Evolutionary conservation across 2,113 vertebrate species (phyloP), one percentile per base, ranked within the genome.

Genomic region (Nanger granti): DNA sequence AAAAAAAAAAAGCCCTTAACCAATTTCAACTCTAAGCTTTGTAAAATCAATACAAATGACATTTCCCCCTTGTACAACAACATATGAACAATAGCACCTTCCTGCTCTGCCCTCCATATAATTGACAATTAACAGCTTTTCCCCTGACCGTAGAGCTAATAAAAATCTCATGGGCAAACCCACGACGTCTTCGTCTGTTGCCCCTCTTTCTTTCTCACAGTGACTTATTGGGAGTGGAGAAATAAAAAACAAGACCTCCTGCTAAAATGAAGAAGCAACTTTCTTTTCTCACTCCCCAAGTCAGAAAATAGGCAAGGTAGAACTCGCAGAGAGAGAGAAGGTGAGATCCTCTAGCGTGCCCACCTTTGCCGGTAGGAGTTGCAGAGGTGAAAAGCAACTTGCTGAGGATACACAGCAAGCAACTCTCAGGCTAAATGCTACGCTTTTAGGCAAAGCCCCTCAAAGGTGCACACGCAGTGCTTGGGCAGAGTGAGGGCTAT

Each of bases 1-100:
- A 18, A 62, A 49, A 28, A n/a, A n/a, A 54, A 47, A 49, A 52
- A 98, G 95, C 79, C 96, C 95, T 98, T 98, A 98, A 98, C 44
- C 94, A 98, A 98, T 96, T 79, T 82, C 98, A 98, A 97, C 98
- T 97, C 98, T 83, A 59, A 98, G 98, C 97, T 98, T 98, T 95
- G 98, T 98, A 98, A 99, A 98, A 98, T 98, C 98, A 97, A 98
- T 98, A 98, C 89, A 96, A 98, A 97, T 73, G 80, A 98, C 89
- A 80, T 92, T 93, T 80, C 6, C 31, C 84, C 89, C 2, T 31
- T 14, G 9, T 89, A 73, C 59, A 44, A 7, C 0, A 31, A 87
- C 95, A 22, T 4, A 4, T 0, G 31, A 94, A 92, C 96, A 41
- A 90, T 44, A 62, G 83, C 49, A 54, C 57, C 93, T 49, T 66